Base-by-base conservation (phyloP, 1,140 invertebrate species). In the Drosophila lacertosa region DNA sequence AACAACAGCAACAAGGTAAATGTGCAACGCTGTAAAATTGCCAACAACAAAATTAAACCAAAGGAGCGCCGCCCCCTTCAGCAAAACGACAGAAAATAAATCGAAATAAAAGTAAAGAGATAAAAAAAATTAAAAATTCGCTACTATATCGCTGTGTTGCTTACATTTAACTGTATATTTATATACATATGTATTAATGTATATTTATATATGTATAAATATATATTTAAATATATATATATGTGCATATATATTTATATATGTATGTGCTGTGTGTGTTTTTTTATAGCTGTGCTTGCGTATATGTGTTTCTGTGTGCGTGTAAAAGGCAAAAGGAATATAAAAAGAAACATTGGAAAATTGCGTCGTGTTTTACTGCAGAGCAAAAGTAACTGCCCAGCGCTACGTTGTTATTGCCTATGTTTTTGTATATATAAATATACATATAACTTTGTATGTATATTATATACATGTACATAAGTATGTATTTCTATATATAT, bases 311-410 rank as follows among this genome's bases (percentile, higher is more conserved):
- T 29, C 2, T 53, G 33, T 45, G 44, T 39, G 37, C 53, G 15
- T 40, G 32, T 42, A 55, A 24, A 29, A 53, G n/a, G 57, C 32
- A 51, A 29, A 60, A 51, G 58, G 24, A 29, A 60, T 67, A 54
- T 18, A 13, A 37, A 59, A 57, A 78, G 57, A 60, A 48, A 68
- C 58, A 53, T 62, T 54, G 44, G 66, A 74, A 82, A 86, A 84
- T 80, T 84, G 81, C 77, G 81, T 86, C 81, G 80, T 57, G 80
- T 64, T 64, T 68, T 42, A 39, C 66, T 68, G 67, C 39, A 37
- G 42, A 4, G 16, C 55, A 10, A 7, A 24, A 13, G n/a, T 20
- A 48, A 33, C 13, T 13, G 32, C 35, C 35, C 24, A 33, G 33
- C 11, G 40, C 39, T 60, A 37, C 32, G 32, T 44, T 35, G 37